phyloP scores from a whole-genome alignment of 2,113 vertebrate species.

The Sclerurus mexicanus region DNA sequence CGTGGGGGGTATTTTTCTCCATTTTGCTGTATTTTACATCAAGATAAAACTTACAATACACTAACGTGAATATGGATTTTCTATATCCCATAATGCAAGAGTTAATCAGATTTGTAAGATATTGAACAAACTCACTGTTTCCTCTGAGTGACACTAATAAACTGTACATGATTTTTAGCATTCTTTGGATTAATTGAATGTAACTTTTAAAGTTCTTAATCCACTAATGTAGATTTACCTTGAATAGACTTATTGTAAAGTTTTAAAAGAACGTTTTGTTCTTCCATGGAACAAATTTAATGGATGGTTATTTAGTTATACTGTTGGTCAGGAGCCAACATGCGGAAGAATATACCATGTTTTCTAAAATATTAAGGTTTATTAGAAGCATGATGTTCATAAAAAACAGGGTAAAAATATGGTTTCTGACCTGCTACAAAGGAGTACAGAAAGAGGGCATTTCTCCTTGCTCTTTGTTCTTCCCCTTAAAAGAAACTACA shows the following conservation, averaged over 20 bases:
- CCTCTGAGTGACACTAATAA: conserved; percentile 54
- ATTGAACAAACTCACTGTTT: conserved; percentile 42
- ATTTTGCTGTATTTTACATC: conserved; percentile 11
- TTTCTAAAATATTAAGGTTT: conserved; percentile 82
- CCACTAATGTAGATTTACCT: conserved; percentile 71
- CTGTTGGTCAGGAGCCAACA: conserved; percentile 63
- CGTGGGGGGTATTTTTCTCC: not conserved
- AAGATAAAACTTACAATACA: not conserved
- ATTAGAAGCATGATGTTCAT: conserved; percentile 72
- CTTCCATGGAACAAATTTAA: conserved; percentile 75
- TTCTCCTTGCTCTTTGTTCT: not conserved
- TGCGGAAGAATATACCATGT: conserved; percentile 73
- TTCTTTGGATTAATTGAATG: conserved; percentile 85
- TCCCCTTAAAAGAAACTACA: not conserved
- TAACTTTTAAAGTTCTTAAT: conserved; percentile 76
- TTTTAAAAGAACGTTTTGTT: conserved; percentile 77
- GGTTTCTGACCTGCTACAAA: conserved; percentile 33
- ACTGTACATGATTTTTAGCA: conserved; percentile 77
- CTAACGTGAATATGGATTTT: conserved; percentile 32
- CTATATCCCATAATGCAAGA: conserved; percentile 30
- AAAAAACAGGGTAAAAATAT: conserved; percentile 41
- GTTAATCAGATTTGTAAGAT: conserved; percentile 59
- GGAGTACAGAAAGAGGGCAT: conserved; percentile 16
- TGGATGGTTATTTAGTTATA: conserved; percentile 78
- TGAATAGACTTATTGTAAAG: conserved; percentile 83